A percentile compares a stretch with the other conserved stretches of the same genome.
Conservation (phyloP, 2,888 invertebrate genomes). For the Hartigia nigra region DNA sequence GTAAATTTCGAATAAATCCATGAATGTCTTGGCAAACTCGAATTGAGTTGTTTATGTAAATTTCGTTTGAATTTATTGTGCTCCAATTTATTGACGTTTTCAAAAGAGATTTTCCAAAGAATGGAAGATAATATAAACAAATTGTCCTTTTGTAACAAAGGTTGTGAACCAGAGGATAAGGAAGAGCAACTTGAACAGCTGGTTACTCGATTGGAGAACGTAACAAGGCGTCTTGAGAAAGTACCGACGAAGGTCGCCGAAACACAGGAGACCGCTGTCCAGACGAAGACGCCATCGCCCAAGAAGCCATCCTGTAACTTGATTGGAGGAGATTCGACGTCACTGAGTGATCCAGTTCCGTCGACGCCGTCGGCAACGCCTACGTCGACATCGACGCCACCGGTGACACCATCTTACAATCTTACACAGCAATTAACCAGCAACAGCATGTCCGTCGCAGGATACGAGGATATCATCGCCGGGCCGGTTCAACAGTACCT, state of each 20-base stretch:
- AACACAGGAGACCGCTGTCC: slow-evolving; percentile 52
- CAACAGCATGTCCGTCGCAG: slow-evolving; percentile 77
- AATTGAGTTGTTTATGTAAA: neutral
- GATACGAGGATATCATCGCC: slow-evolving; percentile 78
- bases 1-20: neutral
- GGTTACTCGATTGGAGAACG: slow-evolving; percentile 79
- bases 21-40: neutral
- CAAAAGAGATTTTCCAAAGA: neutral
- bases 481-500: slow-evolving; percentile 80
- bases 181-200: slow-evolving; percentile 73
- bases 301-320: slow-evolving; percentile 24
- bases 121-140: neutral
- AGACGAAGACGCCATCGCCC: slow-evolving; percentile 56
- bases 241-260: slow-evolving; percentile 46
- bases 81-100: neutral
- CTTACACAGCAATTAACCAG: slow-evolving; percentile 34
- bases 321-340: slow-evolving; percentile 26
- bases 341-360: slow-evolving; percentile 8
- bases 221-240: slow-evolving; percentile 78
- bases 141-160: slow-evolving; percentile 30
- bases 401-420: slow-evolving; percentile 32
- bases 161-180: slow-evolving; percentile 54
- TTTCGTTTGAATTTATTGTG: neutral
- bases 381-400: slow-evolving; percentile 43
- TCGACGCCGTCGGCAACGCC: slow-evolving; percentile 42